phyloP scores from a whole-genome alignment of 2,888 invertebrate genomes.

The Crepidodera aurea region DNA sequence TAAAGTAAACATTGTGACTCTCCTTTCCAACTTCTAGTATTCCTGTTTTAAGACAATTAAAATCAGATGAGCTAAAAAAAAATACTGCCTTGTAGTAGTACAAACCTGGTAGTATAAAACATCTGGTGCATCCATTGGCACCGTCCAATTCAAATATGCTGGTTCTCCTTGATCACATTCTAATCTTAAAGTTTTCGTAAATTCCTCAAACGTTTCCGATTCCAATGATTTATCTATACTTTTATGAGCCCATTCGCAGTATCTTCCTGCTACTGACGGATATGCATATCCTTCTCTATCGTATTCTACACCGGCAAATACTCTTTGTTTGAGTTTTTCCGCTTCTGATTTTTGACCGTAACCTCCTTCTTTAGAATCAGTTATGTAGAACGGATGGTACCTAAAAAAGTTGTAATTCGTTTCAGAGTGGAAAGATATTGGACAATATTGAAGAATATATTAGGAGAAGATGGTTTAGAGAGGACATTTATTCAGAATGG shows the following conservation, averaged over 20 bases:
- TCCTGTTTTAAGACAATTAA: too few species aligned
- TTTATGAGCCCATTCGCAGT: slow-evolving; percentile 88
- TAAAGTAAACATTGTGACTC: too few species aligned
- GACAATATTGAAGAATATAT: too few species aligned
- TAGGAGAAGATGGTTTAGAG: too few species aligned
- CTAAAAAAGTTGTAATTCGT: slow-evolving; percentile 59
- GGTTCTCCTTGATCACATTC: slow-evolving; percentile 81
- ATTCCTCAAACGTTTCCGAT: slow-evolving; percentile 79
- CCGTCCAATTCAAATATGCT: slow-evolving; percentile 84
- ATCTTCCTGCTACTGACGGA: slow-evolving; percentile 78
- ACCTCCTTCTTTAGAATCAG: slow-evolving; percentile 85
- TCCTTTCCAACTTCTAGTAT: too few species aligned
- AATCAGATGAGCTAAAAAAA: too few species aligned
- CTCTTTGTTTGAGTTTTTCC: slow-evolving; percentile 70
- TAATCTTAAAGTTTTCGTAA: slow-evolving; percentile 76
- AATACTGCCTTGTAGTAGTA: too few species aligned
- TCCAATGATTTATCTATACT: slow-evolving; percentile 76
- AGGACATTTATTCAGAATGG: too few species aligned
- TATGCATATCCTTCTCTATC: slow-evolving; percentile 79
- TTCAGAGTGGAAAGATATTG: neutral
- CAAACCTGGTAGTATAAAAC: slow-evolving; percentile 86
- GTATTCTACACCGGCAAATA: slow-evolving; percentile 83
- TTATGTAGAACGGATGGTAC: slow-evolving; percentile 93
- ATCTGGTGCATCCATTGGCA: slow-evolving; percentile 84
- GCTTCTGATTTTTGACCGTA: slow-evolving; percentile 79